These are phyloP conservation scores for Hippocampus mohnikei DNA, from an alignment of 2,113 vertebrate species.

Conservation along the genomic window DNA sequence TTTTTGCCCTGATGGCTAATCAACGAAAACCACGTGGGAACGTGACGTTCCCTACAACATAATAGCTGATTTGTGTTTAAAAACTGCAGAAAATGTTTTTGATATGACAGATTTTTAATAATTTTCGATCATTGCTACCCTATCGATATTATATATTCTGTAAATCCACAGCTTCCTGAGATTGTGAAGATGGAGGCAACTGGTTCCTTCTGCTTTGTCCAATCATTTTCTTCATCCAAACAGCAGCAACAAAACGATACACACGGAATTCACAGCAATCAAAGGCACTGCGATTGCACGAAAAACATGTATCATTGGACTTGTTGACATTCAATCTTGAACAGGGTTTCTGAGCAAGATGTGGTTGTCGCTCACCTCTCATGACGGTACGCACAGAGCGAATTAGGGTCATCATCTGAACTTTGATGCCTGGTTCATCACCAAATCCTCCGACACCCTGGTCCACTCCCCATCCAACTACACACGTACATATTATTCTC, in stretches of 20 bases:
- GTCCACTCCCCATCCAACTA: constrained; percentile 95
- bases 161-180: constrained; percentile 29
- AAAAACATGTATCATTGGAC: too few species aligned
- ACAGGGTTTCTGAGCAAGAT: not conserved
- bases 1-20: too few species aligned
- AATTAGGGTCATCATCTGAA: constrained; percentile 88
- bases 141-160: not conserved
- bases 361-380: constrained; percentile 77
- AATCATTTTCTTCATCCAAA: constrained; percentile 78
- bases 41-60: not conserved
- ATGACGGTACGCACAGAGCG: constrained; percentile 94
- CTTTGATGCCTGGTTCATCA: constrained; percentile 95
- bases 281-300: constrained; percentile 79
- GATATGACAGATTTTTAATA: too few species aligned
- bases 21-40: too few species aligned
- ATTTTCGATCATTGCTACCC: too few species aligned
- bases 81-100: not conserved
- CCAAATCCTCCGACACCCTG: constrained; percentile 94
- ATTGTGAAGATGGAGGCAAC: constrained; percentile 2
- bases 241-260: constrained; percentile 87
- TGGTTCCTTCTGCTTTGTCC: not conserved
- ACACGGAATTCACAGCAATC: constrained; percentile 87
- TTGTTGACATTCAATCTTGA: not conserved
- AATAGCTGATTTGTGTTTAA: not conserved
- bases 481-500: not conserved